Evolutionary conservation across 2,797 vertebrate genomes (phyloP).

Genomic region (Malacoraja senta): DNA sequence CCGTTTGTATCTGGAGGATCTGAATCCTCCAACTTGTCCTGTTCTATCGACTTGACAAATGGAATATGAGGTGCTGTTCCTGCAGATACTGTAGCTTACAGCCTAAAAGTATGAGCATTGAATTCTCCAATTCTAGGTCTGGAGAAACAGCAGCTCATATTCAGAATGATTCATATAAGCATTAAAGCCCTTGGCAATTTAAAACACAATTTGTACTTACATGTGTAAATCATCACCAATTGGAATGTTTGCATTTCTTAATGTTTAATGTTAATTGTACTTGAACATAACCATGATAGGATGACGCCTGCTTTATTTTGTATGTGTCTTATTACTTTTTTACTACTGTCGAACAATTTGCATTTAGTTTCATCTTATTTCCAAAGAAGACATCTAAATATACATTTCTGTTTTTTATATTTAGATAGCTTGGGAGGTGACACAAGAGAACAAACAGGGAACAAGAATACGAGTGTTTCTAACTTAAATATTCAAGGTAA

Average conservation of each 20-base stretch:
- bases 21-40: no score
- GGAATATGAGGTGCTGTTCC: no score
- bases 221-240: not conserved
- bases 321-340: not conserved
- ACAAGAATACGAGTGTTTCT: not conserved
- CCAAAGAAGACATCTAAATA: not conserved
- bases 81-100: no score
- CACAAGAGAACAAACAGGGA: not conserved
- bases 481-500: slow-evolving; percentile 14
- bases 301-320: not conserved
- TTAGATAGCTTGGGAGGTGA: not conserved
- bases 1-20: no score
- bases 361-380: not conserved
- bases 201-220: not conserved
- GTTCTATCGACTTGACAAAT: no score
- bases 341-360: not conserved
- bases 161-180: not conserved
- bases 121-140: no score
- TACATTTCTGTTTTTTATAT: not conserved
- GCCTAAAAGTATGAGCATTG: no score
- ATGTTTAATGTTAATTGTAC: not conserved
- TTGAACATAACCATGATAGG: not conserved
- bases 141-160: no score
- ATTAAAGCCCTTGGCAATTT: not conserved
- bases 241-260: not conserved